A percentile compares a stretch with the other conserved stretches of the same genome.
phyloP scores from a whole-genome alignment of 37 sponge, comb jelly and placozoan genomes.

The Axinella damicornis region DNA sequence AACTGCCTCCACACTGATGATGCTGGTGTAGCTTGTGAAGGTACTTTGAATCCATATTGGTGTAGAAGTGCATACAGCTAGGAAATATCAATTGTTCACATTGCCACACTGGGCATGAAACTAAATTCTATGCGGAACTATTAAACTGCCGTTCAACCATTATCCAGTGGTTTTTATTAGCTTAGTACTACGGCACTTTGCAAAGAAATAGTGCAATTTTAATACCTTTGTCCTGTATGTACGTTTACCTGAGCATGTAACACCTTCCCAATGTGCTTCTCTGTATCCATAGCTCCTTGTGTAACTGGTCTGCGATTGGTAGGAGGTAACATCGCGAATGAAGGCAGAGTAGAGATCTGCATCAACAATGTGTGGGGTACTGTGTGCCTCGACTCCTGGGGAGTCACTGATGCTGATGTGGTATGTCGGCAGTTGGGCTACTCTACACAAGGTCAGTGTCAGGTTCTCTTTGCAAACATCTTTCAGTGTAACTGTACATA shows the following conservation, averaged over 20 bases:
- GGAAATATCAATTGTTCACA: no score
- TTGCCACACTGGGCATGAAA: no score
- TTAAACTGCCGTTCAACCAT: no score
- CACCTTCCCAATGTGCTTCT: no score
- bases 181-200: no score
- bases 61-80: background rate
- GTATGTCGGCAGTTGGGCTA: slow-evolving; percentile 8
- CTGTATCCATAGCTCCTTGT: slow-evolving; percentile 1
- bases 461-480: no score
- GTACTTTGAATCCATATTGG: background rate
- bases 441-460: background rate
- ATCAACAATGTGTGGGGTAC: slow-evolving; percentile 1
- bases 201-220: no score
- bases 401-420: background rate
- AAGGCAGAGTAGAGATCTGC: background rate
- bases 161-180: background rate
- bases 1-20: slow-evolving; percentile 1
- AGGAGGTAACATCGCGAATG: background rate
- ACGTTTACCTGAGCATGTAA: no score
- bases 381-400: background rate
- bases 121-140: no score
- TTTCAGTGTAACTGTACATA: no score
- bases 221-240: no score
- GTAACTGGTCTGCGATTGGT: background rate
- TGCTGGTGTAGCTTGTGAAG: slow-evolving; percentile 4